These are phyloP conservation scores for Zalophus californianus DNA, from an alignment of 2,797 vertebrate species.

Conservation along the genomic window DNA sequence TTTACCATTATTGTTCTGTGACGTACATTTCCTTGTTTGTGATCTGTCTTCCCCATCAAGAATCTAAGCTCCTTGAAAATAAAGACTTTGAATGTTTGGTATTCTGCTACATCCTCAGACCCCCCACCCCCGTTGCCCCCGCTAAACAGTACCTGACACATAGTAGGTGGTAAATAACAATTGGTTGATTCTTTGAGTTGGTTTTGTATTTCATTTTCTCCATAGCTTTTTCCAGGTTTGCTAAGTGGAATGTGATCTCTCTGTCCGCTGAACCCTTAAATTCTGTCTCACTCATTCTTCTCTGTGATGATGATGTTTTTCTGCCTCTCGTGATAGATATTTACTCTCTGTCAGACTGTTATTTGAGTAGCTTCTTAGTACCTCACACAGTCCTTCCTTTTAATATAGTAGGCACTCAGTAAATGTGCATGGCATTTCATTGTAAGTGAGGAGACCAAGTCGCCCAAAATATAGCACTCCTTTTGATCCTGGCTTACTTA, in stretches of 20 bases:
- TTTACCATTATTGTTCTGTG: not conserved
- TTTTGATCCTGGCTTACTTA: not conserved
- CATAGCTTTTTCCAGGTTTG: not conserved
- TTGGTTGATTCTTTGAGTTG: not conserved
- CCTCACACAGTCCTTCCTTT: not conserved
- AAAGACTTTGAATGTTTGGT: not conserved
- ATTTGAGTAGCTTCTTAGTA: not conserved
- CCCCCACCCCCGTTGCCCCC: too few relatives aligned
- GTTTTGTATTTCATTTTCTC: not conserved
- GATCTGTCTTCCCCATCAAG: not conserved
- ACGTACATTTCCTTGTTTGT: not conserved
- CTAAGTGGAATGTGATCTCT: not conserved
- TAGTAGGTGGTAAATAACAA: not conserved
- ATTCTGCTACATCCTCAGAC: not conserved
- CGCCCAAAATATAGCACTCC: not conserved
- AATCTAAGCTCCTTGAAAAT: not conserved
- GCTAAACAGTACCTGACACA: not conserved
- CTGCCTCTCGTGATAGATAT: not conserved
- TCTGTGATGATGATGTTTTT: not conserved
- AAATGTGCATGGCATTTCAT: not conserved
- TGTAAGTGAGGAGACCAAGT: not conserved
- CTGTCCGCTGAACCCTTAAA: not conserved
- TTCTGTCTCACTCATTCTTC: not conserved
- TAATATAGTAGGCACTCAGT: too few relatives aligned
- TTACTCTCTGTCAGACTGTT: not conserved